Base-by-base conservation (phyloP, 2,113 vertebrate genomes). In the Bothrops jararaca region DNA sequence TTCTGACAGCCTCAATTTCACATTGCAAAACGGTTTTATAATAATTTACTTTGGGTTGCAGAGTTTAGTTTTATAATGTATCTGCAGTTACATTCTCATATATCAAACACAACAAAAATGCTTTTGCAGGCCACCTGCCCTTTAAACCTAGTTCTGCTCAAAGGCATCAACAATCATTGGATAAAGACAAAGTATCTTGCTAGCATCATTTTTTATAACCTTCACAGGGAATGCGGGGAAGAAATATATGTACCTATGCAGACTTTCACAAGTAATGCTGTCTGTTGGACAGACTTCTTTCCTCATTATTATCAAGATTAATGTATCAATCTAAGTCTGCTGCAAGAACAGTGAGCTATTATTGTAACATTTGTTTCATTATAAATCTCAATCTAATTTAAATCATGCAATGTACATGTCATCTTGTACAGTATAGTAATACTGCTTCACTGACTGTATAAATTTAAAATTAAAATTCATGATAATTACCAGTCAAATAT, bases 111-210 rank as follows among this genome's bases (percentile, higher is more conserved):
- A 95, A 93, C 85, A 94, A 94, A 95, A 96, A 89, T 93, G 92
- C 93, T 93, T 85, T 91, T 93, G 90, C 95, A 95, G 93, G 85
- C 56, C 57, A 96, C 93, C 95, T 95, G 94, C 93, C 94, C 95
- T 94, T 96, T 95, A 96, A 97, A 97, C 94, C 94, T 94, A 96
- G 95, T 97, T 97, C 94, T 96, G 95, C 94, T 96, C 95, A 48
- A 92, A 97, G 96, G 95, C 90, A 96, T 95, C 95, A 95, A 96
- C 96, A 97, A 96, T 98, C 97, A 98, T 97, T 97, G 95, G 45
- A 95, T 95, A 96, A 97, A 98, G 98, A 98, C 97, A 98, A 96
- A 98, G 97, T 95, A 95, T 96, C 96, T 95, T 94, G 93, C 95
- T 97, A 97, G 97, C 96, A 97, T 96, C 89, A 96, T 97, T 97